phyloP scores from a whole-genome alignment of 2,797 vertebrate genomes.

The Ptychobarbus kaznakovi region DNA sequence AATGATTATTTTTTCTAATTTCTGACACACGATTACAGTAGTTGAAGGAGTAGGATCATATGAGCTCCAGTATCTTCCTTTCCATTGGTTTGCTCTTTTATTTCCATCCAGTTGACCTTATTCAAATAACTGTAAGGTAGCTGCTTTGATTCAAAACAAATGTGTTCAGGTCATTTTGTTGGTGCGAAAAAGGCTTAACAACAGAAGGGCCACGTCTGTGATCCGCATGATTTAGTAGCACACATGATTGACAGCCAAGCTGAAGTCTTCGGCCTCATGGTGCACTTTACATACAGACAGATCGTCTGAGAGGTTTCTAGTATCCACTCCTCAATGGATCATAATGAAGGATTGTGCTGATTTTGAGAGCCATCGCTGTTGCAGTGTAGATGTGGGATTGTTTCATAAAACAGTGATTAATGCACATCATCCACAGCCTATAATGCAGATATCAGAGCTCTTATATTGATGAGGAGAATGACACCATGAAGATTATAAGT shows the following conservation, averaged over 20 bases:
- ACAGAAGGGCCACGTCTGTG: not conserved
- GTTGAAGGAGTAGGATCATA: not conserved
- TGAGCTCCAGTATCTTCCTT: not conserved
- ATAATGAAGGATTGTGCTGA: constrained; percentile 25
- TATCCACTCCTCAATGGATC: constrained; percentile 20
- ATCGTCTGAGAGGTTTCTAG: constrained; percentile 24
- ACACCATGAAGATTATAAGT: constrained; percentile 33
- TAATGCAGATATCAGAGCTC: constrained; percentile 1
- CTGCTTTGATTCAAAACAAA: not conserved
- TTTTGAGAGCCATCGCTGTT: constrained; percentile 16
- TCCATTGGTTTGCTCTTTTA: not conserved
- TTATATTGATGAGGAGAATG: constrained; percentile 30
- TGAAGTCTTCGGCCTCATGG: not conserved
- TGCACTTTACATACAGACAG: constrained; percentile 7
- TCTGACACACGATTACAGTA: not conserved
- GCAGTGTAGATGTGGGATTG: not conserved
- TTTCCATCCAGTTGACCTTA: not conserved
- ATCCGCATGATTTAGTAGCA: not conserved
- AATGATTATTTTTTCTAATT: not conserved
- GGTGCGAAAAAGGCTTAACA: not conserved
- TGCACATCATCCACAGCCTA: not conserved
- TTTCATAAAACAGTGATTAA: constrained; percentile 31
- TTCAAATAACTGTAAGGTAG: not conserved
- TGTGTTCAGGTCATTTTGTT: not conserved
- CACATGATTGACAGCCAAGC: not conserved